These are phyloP conservation scores for Brachyalestes nurse DNA, from an alignment of 2,797 vertebrate genomes.

Conservation along the genomic window DNA sequence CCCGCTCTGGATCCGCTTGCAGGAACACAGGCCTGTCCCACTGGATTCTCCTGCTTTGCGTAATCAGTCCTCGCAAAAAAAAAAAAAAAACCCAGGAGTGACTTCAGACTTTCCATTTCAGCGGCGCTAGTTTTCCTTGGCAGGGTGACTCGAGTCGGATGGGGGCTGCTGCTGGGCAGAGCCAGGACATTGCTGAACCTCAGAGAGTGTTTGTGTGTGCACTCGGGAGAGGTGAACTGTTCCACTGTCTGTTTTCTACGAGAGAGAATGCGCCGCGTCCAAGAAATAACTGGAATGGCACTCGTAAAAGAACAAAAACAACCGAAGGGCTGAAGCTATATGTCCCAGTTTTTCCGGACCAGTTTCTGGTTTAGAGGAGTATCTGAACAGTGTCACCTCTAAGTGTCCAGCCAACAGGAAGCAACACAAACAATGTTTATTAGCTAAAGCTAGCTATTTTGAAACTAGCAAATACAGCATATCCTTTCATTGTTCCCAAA, in stretches of 20 bases:
- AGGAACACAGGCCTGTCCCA: slow-evolving; percentile 53
- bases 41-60: slow-evolving; percentile 60
- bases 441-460: not conserved
- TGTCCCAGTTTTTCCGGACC: slow-evolving; percentile 14
- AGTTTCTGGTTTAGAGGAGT: slow-evolving; percentile 19
- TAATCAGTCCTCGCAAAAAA: slow-evolving; percentile 60
- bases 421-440: not conserved
- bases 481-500: not conserved
- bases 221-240: slow-evolving; percentile 46
- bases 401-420: slow-evolving; percentile 12
- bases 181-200: slow-evolving; percentile 61
- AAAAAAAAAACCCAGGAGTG: slow-evolving; percentile 59
- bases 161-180: slow-evolving; percentile 54
- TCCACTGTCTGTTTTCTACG: slow-evolving; percentile 51
- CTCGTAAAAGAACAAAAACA: slow-evolving; percentile 49
- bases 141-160: slow-evolving; percentile 51
- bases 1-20: slow-evolving; percentile 42
- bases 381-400: slow-evolving; percentile 10
- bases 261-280: slow-evolving; percentile 36
- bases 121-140: slow-evolving; percentile 62
- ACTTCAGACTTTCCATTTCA: slow-evolving; percentile 68
- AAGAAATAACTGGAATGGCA: slow-evolving; percentile 43
- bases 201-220: slow-evolving; percentile 34
- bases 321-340: slow-evolving; percentile 39
- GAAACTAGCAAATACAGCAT: not conserved